Conservation (phyloP, 2,113 vertebrate species). For the Myodes glareolus region DNA sequence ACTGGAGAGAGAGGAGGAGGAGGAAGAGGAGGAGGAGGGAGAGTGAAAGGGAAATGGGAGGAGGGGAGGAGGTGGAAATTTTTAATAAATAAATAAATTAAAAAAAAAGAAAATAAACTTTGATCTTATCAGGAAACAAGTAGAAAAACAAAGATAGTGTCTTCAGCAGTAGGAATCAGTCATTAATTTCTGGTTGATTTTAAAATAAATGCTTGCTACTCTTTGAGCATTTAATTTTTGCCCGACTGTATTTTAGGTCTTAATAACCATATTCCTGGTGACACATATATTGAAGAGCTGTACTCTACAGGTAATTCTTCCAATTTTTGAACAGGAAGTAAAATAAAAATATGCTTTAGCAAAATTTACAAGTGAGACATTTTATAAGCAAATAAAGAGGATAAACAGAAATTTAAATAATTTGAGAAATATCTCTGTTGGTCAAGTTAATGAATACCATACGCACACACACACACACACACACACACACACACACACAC, state of each 20-base stretch:
- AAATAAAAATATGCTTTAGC: neutral
- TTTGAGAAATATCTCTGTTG: neutral
- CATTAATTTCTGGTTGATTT: neutral
- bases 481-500: neutral
- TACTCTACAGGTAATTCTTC: neutral
- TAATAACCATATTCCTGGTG: neutral
- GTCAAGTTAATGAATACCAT: neutral
- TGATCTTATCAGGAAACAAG: too few species aligned
- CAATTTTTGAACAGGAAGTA: neutral
- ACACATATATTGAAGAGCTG: neutral
- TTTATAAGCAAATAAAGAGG: neutral
- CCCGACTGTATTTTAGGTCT: neutral
- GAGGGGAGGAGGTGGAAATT: too few species aligned
- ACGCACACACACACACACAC: too few species aligned
- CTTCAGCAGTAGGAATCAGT: too few species aligned
- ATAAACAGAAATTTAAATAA: neutral
- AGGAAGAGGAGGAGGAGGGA: too few species aligned
- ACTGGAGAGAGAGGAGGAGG: too few species aligned
- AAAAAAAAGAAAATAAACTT: too few species aligned
- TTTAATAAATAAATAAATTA: too few species aligned
- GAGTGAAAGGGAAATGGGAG: too few species aligned
- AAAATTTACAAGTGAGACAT: neutral
- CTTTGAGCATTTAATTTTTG: neutral
- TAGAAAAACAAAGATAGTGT: too few species aligned
- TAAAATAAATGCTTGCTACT: neutral